Evolutionary conservation across 2,888 invertebrate genomes (phyloP).

Genomic region (Drosophila borborema): DNA sequence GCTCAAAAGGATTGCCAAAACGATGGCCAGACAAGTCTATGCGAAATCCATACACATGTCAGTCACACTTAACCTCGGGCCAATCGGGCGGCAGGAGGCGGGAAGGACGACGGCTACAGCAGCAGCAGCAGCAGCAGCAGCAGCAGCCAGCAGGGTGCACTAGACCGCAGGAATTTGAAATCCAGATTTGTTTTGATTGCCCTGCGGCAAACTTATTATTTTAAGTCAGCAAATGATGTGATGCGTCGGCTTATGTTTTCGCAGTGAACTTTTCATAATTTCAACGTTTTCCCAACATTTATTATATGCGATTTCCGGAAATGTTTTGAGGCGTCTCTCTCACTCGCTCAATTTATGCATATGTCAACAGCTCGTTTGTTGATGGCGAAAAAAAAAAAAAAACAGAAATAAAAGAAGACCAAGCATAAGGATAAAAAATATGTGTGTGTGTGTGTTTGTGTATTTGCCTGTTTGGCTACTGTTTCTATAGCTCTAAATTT

Average conservation of each 20-base stretch:
- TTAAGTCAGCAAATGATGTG: slow-evolving; percentile 69
- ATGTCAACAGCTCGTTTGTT: slow-evolving; percentile 72
- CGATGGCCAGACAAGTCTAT: slow-evolving; percentile 54
- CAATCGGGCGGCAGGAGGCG: slow-evolving; percentile 18
- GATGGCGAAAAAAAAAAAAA: slow-evolving; percentile 11
- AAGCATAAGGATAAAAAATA: slow-evolving; percentile 14
- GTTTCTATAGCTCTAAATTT: slow-evolving; percentile 50
- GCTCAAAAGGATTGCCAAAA: slow-evolving; percentile 50
- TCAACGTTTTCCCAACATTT: slow-evolving; percentile 70
- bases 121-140: not conserved
- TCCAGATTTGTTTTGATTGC: slow-evolving; percentile 73
- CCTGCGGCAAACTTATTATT: slow-evolving; percentile 74
- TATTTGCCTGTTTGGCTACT: slow-evolving; percentile 52
- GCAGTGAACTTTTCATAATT: slow-evolving; percentile 55
- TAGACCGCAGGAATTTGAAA: slow-evolving; percentile 52
- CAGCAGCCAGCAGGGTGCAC: slow-evolving; percentile 16
- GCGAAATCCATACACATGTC: slow-evolving; percentile 74
- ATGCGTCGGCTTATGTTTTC: slow-evolving; percentile 40
- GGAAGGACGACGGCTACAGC: slow-evolving; percentile 4
- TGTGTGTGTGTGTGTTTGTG: slow-evolving; percentile 33
- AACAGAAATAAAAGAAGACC: slow-evolving; percentile 15
- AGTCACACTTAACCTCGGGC: slow-evolving; percentile 77
- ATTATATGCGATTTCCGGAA: slow-evolving; percentile 68
- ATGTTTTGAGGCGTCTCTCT: slow-evolving; percentile 64
- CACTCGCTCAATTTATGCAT: slow-evolving; percentile 70